Conservation (phyloP, 2,797 vertebrate genomes). For the Gorsachius magnificus region DNA sequence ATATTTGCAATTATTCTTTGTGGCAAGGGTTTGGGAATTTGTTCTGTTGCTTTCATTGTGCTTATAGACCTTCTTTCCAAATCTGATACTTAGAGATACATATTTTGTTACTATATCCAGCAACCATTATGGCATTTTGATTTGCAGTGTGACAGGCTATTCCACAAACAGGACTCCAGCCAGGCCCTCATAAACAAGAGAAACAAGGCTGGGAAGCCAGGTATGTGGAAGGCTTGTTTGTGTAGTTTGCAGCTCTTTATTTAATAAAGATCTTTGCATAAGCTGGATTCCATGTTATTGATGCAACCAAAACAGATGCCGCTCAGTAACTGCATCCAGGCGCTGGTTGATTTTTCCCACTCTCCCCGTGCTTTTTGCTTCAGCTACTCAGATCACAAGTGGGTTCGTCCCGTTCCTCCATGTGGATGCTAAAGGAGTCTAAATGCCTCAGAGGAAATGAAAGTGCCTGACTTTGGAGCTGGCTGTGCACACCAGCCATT, state of each 20-base stretch:
- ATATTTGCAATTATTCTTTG: background rate
- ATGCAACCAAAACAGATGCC: background rate
- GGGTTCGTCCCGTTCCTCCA: background rate
- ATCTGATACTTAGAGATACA: background rate
- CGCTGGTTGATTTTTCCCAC: background rate
- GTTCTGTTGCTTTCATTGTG: background rate
- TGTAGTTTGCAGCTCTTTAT: constrained; percentile 43
- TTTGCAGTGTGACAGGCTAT: background rate
- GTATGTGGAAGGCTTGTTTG: background rate
- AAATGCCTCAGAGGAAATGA: background rate
- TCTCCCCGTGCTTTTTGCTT: background rate
- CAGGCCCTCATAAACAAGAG: background rate
- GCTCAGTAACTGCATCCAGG: background rate
- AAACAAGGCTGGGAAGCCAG: background rate
- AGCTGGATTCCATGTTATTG: background rate
- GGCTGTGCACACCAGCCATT: background rate
- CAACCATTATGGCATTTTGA: background rate
- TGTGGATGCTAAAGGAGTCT: background rate
- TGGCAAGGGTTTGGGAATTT: background rate
- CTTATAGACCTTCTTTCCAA: background rate
- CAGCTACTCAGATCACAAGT: background rate
- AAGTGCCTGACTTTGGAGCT: background rate
- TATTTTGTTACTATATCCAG: background rate
- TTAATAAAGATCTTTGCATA: background rate
- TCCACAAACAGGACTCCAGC: background rate